Conservation (phyloP, 2,888 invertebrate species). For the Diplolepis rosae region DNA sequence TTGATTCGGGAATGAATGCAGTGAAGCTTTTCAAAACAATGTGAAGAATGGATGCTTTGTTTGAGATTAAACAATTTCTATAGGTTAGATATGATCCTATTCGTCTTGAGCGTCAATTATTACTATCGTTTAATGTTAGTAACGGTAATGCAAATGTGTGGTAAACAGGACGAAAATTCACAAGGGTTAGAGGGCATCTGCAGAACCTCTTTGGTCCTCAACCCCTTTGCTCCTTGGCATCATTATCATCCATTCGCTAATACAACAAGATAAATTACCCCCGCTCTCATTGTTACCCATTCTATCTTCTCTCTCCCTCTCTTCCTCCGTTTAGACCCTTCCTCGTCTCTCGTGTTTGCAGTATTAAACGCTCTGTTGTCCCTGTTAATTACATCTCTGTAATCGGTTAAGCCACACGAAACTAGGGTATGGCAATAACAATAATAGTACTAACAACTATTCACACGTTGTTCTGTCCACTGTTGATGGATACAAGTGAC, state of each 20-base stretch:
- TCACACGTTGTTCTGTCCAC: slow-evolving; percentile 23
- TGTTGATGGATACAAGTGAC: slow-evolving; percentile 10
- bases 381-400: slow-evolving; percentile 28
- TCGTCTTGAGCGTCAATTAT: slow-evolving; percentile 12
- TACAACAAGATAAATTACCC: slow-evolving; percentile 61
- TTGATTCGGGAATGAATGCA: too few relatives aligned
- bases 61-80: not conserved
- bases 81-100: not conserved
- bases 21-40: too few relatives aligned
- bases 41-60: not conserved
- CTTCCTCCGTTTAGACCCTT: slow-evolving; percentile 24
- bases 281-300: slow-evolving; percentile 42
- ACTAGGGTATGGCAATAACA: slow-evolving; percentile 29
- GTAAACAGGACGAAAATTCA: not conserved
- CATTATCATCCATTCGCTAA: slow-evolving; percentile 61
- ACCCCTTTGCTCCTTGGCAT: slow-evolving; percentile 44
- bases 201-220: slow-evolving; percentile 33
- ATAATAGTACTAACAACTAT: slow-evolving; percentile 20
- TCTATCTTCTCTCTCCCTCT: slow-evolving; percentile 4
- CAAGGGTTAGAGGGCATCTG: slow-evolving; percentile 14
- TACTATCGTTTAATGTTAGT: slow-evolving; percentile 22
- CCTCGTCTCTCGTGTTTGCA: slow-evolving; percentile 17
- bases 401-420: slow-evolving; percentile 29
- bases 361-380: slow-evolving; percentile 29
- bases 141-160: slow-evolving; percentile 14